Evolutionary conservation across 35 echinoderm and acorn worm species (phyloP), one percentile per base, ranked within the genome.

Genomic region (Patiria miniata): DNA sequence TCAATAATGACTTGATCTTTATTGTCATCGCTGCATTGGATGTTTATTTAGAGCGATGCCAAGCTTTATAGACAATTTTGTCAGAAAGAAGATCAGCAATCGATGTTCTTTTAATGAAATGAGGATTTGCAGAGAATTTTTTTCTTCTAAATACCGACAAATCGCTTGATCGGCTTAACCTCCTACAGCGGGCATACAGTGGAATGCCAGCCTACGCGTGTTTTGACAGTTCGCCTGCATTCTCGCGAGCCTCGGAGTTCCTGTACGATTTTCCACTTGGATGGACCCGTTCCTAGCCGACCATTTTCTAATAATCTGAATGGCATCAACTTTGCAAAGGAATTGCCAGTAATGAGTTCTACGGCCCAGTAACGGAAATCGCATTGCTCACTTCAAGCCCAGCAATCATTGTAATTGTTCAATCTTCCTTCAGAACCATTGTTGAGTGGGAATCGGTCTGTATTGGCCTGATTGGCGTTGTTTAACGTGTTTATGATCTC

Each of bases 401-500:
- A 19, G 65, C 34, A 34, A 73, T 32, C 34, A 26, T 73, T 73
- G 65, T 73, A 73, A 73, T 36, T 73, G 26, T 73, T 73, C 65
- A 30, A 14, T 73, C 65, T 73, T 30, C 42, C 34, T 28, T 73
- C 30, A 73, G 18, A n/a, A 26, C 65, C 26, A 73, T 73, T 73
- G 26, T 73, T 30, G 65, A 34, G 65, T 23, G 9, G 65, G 34
- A 73, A 73, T 30, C 14, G 10, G 19, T 47, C 9, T 73, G 29
- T 73, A 73, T 73, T 73, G 65, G 65, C 65, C 23, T 73, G 65
- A 73, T 73, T 73, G 65, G 65, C 65, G 65, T 73, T 73, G 65
- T 73, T 73, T 32, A 36, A 34, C 65, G 14, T 30, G 65, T 73
- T 73, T 73, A 73, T 73, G 65, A 30, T 73, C 65, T 23, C 34